A percentile compares a stretch with the other conserved stretches of the same genome.
Evolutionary conservation across 2,888 invertebrate genomes (phyloP).

Genomic region (Adelphocoris suturalis): DNA sequence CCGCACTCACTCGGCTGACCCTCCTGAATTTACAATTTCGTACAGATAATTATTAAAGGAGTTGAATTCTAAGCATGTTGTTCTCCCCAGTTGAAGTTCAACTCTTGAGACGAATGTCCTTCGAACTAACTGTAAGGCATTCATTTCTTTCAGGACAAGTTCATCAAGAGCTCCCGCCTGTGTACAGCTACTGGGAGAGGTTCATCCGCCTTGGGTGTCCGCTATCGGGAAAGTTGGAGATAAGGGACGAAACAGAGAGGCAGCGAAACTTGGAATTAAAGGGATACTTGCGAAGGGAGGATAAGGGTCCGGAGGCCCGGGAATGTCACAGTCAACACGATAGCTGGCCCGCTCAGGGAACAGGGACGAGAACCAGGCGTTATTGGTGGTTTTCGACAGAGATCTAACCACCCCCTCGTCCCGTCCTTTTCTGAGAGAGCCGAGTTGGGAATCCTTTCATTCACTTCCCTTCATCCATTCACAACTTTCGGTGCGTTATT

Average conservation of each 20-base stretch:
- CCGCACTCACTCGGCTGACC: too few species aligned
- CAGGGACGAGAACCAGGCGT: background rate
- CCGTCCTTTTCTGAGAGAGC: too few species aligned
- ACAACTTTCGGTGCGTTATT: too few species aligned
- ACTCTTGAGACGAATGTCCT: background rate
- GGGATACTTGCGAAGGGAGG: background rate
- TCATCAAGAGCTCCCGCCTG: too few species aligned
- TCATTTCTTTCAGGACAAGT: too few species aligned
- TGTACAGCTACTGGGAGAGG: background rate
- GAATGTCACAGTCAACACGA: background rate
- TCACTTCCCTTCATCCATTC: too few species aligned
- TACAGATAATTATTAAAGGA: too few species aligned
- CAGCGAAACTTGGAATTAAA: slow-evolving; percentile 12
- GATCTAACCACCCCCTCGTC: too few species aligned
- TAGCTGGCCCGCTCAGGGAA: background rate
- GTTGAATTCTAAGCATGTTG: too few species aligned
- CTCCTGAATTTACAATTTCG: too few species aligned
- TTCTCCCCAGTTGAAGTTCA: background rate
- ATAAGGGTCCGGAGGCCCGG: background rate
- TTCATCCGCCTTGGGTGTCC: background rate
- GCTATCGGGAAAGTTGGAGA: background rate
- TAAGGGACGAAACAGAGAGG: slow-evolving; percentile 14
- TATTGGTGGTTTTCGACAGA: background rate
- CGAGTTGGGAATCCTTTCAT: too few species aligned
- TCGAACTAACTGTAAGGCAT: background rate